A percentile compares a stretch with the other conserved stretches of the same genome.
Evolutionary conservation across 2,797 vertebrate genomes (phyloP).

Genomic region (Enteromius argenteus): DNA sequence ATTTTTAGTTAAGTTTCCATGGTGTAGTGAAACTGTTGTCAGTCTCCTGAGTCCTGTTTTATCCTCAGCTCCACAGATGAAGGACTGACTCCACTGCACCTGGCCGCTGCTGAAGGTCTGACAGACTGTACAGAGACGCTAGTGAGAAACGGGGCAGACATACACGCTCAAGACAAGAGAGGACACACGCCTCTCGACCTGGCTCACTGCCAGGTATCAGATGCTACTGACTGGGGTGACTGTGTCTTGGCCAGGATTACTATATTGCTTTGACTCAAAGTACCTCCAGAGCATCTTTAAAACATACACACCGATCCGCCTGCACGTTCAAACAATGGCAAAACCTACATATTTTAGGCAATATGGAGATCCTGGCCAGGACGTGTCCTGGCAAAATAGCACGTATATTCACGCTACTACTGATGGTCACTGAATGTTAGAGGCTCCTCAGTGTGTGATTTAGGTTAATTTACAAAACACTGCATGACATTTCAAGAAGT

Average conservation of each 20-base stretch:
- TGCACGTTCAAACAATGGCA: no score
- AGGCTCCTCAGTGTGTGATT: neutral
- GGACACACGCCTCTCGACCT: slow-evolving; percentile 72
- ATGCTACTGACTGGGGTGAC: neutral
- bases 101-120: slow-evolving; percentile 72
- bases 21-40: neutral
- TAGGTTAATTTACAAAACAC: neutral
- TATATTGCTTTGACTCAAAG: no score
- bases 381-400: no score
- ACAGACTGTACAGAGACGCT: slow-evolving; percentile 68
- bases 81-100: slow-evolving; percentile 73
- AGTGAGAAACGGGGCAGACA: slow-evolving; percentile 68
- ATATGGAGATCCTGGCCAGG: no score
- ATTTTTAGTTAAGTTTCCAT: neutral
- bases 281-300: no score
- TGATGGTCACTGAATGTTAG: neutral
- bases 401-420: no score
- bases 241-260: no score
- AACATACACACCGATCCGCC: no score
- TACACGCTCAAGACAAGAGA: slow-evolving; percentile 60
- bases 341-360: no score
- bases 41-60: neutral
- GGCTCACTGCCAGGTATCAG: slow-evolving; percentile 70
- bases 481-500: neutral
- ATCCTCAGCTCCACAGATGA: slow-evolving; percentile 63